Percentiles rank a stretch among this genome's conserved stretches.
phyloP scores from a whole-genome alignment of 1,140 invertebrate species.

The Camponotus vicinus region DNA sequence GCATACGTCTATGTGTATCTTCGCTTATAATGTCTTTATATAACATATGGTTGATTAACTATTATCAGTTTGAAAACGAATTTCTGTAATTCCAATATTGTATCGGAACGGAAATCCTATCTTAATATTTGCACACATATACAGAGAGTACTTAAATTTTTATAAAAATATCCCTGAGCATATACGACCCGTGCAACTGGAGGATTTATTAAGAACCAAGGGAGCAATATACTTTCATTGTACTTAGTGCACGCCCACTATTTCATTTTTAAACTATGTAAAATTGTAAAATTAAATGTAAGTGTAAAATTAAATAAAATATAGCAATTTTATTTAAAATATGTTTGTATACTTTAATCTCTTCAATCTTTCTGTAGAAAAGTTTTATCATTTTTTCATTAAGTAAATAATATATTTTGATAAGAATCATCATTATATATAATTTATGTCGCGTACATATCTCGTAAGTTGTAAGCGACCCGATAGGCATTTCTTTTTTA shows the following conservation, averaged over 20 bases:
- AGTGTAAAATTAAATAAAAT: neutral
- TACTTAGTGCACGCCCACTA: neutral
- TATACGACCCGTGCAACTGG: neutral
- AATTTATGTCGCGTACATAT: neutral
- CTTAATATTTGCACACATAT: neutral
- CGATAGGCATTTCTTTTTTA: neutral
- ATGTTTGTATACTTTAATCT: too few species aligned
- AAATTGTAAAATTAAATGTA: neutral
- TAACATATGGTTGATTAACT: constrained; percentile 23
- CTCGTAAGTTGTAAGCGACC: neutral
- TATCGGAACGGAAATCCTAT: neutral
- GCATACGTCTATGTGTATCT: neutral
- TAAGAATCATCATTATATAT: neutral
- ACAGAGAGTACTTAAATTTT: neutral
- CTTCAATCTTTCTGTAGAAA: too few species aligned
- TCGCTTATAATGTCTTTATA: too few species aligned
- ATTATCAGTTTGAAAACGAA: constrained; percentile 37
- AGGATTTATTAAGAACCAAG: neutral
- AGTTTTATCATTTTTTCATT: neutral
- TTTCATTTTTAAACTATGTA: neutral
- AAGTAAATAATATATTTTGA: neutral
- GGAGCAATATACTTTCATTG: neutral
- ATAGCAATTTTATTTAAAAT: neutral
- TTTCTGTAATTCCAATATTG: neutral
- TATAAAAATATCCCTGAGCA: neutral